phyloP scores from a whole-genome alignment of 92 coral and sea anemone species.

The Blastomussa wellsi region DNA sequence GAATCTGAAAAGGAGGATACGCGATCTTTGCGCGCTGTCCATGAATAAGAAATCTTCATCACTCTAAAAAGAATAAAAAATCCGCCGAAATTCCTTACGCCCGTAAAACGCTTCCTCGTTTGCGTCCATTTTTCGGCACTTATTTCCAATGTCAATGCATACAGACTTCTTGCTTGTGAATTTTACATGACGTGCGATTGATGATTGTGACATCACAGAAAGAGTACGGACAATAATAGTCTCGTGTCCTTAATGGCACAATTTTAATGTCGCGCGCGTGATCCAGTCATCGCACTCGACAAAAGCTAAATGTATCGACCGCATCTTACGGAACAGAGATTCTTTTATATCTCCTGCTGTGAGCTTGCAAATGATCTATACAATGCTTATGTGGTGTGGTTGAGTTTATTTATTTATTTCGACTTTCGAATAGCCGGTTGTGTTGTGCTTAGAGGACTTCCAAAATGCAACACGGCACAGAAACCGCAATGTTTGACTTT shows the following conservation, averaged over 20 bases:
- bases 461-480: neutral
- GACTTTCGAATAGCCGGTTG: neutral
- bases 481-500: neutral
- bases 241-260: slow-evolving; percentile 6
- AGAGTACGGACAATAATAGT: neutral
- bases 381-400: slow-evolving; percentile 9
- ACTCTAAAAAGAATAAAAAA: neutral
- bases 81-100: neutral
- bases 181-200: slow-evolving; percentile 44
- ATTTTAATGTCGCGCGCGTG: slow-evolving; percentile 26
- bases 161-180: neutral
- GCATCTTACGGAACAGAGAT: slow-evolving; percentile 25
- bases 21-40: neutral
- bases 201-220: slow-evolving; percentile 43
- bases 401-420: neutral
- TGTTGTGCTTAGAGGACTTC: neutral
- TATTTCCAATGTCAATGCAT: neutral
- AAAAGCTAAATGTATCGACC: slow-evolving; percentile 22
- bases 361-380: neutral
- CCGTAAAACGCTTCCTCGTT: too few species aligned
- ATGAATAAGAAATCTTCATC: slow-evolving; percentile 9
- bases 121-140: slow-evolving; percentile 7
- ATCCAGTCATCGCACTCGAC: slow-evolving; percentile 18
- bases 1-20: neutral
- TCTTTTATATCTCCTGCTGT: slow-evolving; percentile 8